Evolutionary conservation across 2,797 vertebrate genomes (phyloP), one percentile per base, ranked within the genome.

Genomic region (Valencia hispanica): DNA sequence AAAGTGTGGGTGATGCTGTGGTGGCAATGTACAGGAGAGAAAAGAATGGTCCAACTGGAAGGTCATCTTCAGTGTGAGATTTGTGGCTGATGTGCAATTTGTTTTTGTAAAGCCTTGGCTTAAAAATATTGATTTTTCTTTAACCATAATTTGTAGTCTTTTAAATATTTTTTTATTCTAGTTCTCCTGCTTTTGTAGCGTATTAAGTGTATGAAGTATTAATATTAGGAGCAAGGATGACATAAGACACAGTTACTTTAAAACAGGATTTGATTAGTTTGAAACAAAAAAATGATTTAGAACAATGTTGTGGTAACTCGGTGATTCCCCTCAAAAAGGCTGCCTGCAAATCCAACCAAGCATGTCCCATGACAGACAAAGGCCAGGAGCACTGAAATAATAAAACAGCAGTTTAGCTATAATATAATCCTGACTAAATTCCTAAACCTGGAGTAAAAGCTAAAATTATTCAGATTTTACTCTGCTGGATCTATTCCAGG

Each of bases 1-100:
- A 77, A 75, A 66, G 77, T 39, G 11, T 50, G 59, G 75, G 18
- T n/a, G 68, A 80, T n/a, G 50, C 41, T 20, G 30, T 73, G 27
- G 55, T 47, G 53, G 6, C 0, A n/a, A 4, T 61, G 59, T 20
- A 36, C 51, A 48, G 30, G 10, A 34, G 65, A 70, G 10, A 79
- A 10, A 51, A 1, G 8, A 30, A 59, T 7, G 17, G 51, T 30
- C 36, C 12, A 76, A 50, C 55, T 25, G 14, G 20, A 48, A 11
- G 10, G 43, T 68, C 8, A 47, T 72, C n/a, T 77, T 53, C 41
- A 20, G 50, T 51, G n/a, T 66, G 25, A 53, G 39, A n/a, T 68
- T 43, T 41, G 2, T 43, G 61, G 34, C 20, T 11, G 57, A 65
- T 20, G 34, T 25, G 34, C 2, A 9, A 39, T 39, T 65, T 41